A percentile compares a stretch with the other conserved stretches of the same genome.
Conservation (phyloP, 2,797 vertebrate genomes). For the Dendrocincla fuliginosa region DNA sequence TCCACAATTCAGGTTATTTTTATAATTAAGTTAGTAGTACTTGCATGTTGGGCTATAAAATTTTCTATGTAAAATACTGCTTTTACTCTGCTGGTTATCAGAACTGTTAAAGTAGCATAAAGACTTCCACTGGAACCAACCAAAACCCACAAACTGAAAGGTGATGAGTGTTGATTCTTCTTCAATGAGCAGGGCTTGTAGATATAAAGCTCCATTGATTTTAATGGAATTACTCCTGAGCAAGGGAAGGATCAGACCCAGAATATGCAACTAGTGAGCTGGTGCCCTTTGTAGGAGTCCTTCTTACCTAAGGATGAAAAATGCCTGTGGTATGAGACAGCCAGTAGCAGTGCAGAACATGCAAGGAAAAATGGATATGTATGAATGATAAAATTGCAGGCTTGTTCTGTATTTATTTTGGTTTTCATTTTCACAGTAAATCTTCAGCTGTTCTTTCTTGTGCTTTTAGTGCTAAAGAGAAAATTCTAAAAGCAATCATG, state of each 20-base stretch:
- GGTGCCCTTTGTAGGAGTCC: background rate
- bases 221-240: slow-evolving; percentile 24
- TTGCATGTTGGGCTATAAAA: slow-evolving; percentile 21
- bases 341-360: background rate
- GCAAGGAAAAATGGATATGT: background rate
- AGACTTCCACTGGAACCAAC: background rate
- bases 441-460: background rate
- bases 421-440: background rate
- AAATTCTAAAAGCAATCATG: background rate
- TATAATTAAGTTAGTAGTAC: background rate
- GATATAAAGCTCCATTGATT: slow-evolving; percentile 20
- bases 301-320: background rate
- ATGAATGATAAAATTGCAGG: background rate
- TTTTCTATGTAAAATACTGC: background rate
- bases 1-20: background rate
- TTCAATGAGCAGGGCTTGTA: background rate
- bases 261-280: background rate
- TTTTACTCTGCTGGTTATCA: slow-evolving; percentile 16
- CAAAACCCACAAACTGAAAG: background rate
- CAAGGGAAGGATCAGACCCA: background rate
- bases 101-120: background rate
- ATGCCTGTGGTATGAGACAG: background rate
- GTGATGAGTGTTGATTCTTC: background rate
- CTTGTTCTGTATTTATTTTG: background rate
- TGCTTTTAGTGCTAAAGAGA: background rate